These are phyloP conservation scores for Ormyrus thymus DNA, from an alignment of 2,888 invertebrate species.

Conservation along the genomic window DNA sequence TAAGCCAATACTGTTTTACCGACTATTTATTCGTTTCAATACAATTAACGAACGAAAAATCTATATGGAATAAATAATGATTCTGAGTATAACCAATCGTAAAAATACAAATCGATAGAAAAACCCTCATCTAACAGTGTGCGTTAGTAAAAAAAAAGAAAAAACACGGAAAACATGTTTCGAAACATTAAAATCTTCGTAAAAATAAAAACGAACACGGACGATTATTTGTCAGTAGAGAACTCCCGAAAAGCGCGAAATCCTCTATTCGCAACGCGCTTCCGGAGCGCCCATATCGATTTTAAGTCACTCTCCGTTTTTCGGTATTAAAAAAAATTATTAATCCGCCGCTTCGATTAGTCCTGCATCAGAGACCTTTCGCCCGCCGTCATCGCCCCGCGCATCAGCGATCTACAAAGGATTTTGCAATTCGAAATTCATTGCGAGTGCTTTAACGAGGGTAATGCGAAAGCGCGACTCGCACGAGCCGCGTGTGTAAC, in stretches of 20 bases:
- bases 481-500: background rate
- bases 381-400: constrained; percentile 1
- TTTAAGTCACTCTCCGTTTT: constrained; percentile 30
- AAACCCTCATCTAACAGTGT: no score
- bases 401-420: constrained; percentile 39
- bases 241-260: background rate
- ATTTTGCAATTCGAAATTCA: constrained; percentile 42
- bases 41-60: no score
- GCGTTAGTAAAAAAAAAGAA: no score
- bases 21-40: no score
- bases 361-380: constrained; percentile 12
- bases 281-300: constrained; percentile 3
- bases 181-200: no score
- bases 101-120: no score
- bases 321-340: constrained; percentile 51
- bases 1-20: no score
- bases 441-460: constrained; percentile 10
- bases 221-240: background rate
- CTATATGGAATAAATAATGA: no score
- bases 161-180: no score
- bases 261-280: background rate
- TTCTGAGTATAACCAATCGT: no score
- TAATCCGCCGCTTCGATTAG: constrained; percentile 46
- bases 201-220: no score
- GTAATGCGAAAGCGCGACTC: constrained; percentile 16